Percentiles rank a stretch among this genome's conserved stretches.
Conservation (phyloP, 2,113 vertebrate species). For the Oncorhynchus mykiss region DNA sequence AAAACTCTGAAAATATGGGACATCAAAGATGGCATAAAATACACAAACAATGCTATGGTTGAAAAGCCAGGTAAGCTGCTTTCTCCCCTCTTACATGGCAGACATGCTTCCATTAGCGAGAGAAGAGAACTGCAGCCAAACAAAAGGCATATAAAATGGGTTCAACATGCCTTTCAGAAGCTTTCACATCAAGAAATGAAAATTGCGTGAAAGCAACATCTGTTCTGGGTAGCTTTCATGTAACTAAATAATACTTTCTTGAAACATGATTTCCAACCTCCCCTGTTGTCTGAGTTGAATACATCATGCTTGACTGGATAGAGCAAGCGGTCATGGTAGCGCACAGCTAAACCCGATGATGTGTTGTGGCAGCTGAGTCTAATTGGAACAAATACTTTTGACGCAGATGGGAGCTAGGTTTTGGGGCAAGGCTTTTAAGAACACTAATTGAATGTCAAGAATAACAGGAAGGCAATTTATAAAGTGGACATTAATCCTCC, state of each 20-base stretch:
- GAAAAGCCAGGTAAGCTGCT: slow-evolving; percentile 39
- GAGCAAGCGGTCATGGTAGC: slow-evolving; percentile 23
- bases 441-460: too few relatives aligned
- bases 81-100: slow-evolving; percentile 38
- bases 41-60: slow-evolving; percentile 8
- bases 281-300: slow-evolving; percentile 10
- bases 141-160: slow-evolving; percentile 28
- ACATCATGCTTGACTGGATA: slow-evolving; percentile 18
- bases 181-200: slow-evolving; percentile 37
- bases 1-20: slow-evolving; percentile 32
- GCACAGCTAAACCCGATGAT: too few relatives aligned
- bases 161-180: slow-evolving; percentile 34
- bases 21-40: slow-evolving; percentile 32
- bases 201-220: slow-evolving; percentile 30
- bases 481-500: too few relatives aligned
- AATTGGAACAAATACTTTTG: too few relatives aligned
- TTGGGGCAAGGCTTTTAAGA: too few relatives aligned
- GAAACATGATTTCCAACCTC: neutral
- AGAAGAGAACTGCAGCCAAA: slow-evolving; percentile 25
- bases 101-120: slow-evolving; percentile 28
- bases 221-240: slow-evolving; percentile 25
- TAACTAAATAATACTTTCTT: slow-evolving; percentile 15
- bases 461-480: too few relatives aligned
- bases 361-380: too few relatives aligned
- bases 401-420: neutral